A percentile compares a stretch with the other conserved stretches of the same genome.
phyloP scores from a whole-genome alignment of 2,888 invertebrate genomes.

The Rosalia funebris region DNA sequence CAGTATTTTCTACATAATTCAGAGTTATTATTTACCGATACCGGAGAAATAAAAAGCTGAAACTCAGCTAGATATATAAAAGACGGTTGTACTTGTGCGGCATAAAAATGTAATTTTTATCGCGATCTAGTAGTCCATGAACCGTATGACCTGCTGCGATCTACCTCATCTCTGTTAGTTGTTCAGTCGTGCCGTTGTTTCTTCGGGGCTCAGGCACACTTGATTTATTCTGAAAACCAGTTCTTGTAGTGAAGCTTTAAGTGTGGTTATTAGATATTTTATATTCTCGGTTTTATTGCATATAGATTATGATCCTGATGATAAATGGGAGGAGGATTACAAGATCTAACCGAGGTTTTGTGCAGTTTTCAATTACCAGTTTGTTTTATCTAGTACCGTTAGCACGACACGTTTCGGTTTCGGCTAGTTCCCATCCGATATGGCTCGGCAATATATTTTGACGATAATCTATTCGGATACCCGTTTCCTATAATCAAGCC shows the following conservation, averaged over 20 bases:
- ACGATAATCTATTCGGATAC: conserved; percentile 33
- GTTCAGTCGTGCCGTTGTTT: conserved; percentile 60
- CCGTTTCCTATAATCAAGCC: conserved; percentile 31
- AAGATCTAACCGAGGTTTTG: conserved; percentile 36
- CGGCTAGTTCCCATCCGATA: conserved; percentile 6
- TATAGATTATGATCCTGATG: conserved; percentile 50
- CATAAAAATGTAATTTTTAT: conserved; percentile 54
- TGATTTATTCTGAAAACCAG: conserved; percentile 60
- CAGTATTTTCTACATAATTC: conserved; percentile 25
- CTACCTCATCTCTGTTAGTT: conserved; percentile 55
- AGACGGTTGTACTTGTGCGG: conserved; percentile 41
- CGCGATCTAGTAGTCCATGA: conserved; percentile 63
- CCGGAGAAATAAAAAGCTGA: conserved; percentile 8
- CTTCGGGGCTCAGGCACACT: conserved; percentile 54
- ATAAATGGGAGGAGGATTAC: conserved; percentile 41
- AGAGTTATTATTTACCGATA: conserved; percentile 26
- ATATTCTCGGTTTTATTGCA: conserved; percentile 55
- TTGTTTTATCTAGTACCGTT: conserved; percentile 24
- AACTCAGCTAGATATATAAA: conserved; percentile 25
- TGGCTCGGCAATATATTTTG: conserved; percentile 17
- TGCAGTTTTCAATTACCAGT: conserved; percentile 40
- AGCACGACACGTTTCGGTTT: conserved; percentile 5
- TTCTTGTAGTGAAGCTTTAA: conserved; percentile 53
- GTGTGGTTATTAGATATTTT: conserved; percentile 58
- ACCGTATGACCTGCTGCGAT: conserved; percentile 63